Evolutionary conservation across 2,888 invertebrate species (phyloP), one percentile per base, ranked within the genome.

Genomic region (Dryadula phaetusa): DNA sequence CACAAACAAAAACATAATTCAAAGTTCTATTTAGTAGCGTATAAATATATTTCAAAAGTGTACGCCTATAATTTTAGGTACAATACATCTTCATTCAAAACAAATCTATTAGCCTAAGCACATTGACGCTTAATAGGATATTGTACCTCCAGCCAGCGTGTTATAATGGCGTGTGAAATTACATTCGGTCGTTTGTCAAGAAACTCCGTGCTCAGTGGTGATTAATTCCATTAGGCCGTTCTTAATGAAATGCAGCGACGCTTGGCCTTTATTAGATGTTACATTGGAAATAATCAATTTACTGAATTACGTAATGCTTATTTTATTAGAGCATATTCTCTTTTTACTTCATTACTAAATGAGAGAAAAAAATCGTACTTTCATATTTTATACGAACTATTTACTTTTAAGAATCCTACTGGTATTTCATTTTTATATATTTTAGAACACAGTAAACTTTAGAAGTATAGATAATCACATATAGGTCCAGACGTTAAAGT

Each of bases 171-270:
- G 88, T 86, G 87, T 92, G 90, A 92, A 88, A 92, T 91, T 89
- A 89, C 91, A 92, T 81, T 78, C 88, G 87, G 83, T 84, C 87
- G 88, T 92, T 91, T 88, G 90, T 92, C 91, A 90, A 79, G 85
- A 87, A 88, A 85, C 86, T 83, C 81, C 80, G 79, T 79, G 81
- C 82, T 81, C 82, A 81, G 84, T 80, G 85, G 88, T 89, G 88
- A 91, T 91, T 91, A 90, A 90, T 91, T 90, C 88, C 87, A 90
- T 90, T 90, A 88, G 83, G 81, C 83, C 81, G 83, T 82, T 87
- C 85, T 89, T 90, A 90, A 91, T 90, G 90, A 90, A 88, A 88
- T 81, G 76, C 72, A 67, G 72, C 44, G 64, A 64, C 53, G 66
- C 49, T 42, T 62, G 69, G 42, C 63, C 62, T 64, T 71, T 71